phyloP scores from a whole-genome alignment of 2,888 invertebrate genomes.

The Lochmaea capreae region DNA sequence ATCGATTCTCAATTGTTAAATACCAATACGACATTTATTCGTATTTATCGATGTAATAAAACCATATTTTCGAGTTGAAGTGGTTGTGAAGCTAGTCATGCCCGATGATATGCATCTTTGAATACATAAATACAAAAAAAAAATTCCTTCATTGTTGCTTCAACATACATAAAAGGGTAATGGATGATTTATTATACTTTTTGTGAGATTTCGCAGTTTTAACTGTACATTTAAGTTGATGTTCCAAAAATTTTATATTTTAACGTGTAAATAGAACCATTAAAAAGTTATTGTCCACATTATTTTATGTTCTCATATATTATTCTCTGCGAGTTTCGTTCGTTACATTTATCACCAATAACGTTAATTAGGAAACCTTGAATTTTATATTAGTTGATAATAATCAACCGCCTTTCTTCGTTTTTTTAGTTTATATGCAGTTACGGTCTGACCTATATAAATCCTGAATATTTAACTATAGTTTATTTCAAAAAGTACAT shows the following conservation, averaged over 20 bases:
- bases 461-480: too few relatives aligned
- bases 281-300: neutral
- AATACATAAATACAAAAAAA: slow-evolving; percentile 5
- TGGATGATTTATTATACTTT: neutral
- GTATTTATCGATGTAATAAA: slow-evolving; percentile 42
- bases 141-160: neutral
- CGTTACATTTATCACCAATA: too few relatives aligned
- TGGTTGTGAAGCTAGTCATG: slow-evolving; percentile 37
- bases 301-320: neutral
- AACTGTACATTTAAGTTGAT: neutral
- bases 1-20: slow-evolving; percentile 39
- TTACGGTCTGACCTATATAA: too few relatives aligned
- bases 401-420: too few relatives aligned
- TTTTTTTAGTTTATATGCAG: too few relatives aligned
- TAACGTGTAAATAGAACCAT: neutral
- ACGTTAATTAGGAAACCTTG: too few relatives aligned
- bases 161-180: neutral
- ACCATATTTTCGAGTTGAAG: slow-evolving; percentile 38
- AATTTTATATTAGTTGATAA: too few relatives aligned
- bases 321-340: too few relatives aligned
- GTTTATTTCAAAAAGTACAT: too few relatives aligned
- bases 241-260: too few relatives aligned
- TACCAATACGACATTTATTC: slow-evolving; percentile 38
- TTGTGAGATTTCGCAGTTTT: neutral
- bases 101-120: slow-evolving; percentile 33